A percentile compares a stretch with the other conserved stretches of the same genome.
Conservation (phyloP, 2,797 vertebrate genomes). For the Nyctalus aviator region DNA sequence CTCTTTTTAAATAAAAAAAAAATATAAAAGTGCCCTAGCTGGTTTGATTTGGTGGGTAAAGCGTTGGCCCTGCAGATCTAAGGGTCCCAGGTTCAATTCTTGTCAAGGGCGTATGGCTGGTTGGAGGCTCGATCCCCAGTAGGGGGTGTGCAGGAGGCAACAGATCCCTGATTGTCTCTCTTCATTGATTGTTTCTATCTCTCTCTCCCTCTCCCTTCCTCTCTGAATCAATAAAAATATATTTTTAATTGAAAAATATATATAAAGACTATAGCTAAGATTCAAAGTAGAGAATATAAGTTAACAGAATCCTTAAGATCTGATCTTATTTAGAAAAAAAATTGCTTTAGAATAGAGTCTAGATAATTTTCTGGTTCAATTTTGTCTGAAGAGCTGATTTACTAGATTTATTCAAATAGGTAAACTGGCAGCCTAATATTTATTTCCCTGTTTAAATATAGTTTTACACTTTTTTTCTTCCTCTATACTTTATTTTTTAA, state of each 20-base stretch:
- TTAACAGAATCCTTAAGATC: conserved; percentile 1
- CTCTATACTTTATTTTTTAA: background rate
- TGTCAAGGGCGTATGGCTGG: too few species aligned
- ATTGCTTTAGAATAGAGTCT: background rate
- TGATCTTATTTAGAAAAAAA: background rate
- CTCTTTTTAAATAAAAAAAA: background rate
- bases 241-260: too few species aligned
- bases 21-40: background rate
- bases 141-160: too few species aligned
- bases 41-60: too few species aligned
- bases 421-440: background rate
- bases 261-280: background rate
- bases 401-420: background rate
- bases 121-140: too few species aligned
- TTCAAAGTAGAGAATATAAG: conserved; percentile 18
- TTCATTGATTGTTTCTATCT: too few species aligned
- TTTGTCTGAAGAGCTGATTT: background rate
- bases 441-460: conserved; percentile 23
- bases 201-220: too few species aligned
- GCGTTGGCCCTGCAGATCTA: too few species aligned
- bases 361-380: background rate
- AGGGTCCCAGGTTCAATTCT: too few species aligned
- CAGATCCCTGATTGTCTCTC: too few species aligned
- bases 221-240: too few species aligned
- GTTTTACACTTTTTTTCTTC: background rate